Evolutionary conservation across 64 coral and sea anemone genomes (phyloP).

Genomic region (Platygyra sinensis): DNA sequence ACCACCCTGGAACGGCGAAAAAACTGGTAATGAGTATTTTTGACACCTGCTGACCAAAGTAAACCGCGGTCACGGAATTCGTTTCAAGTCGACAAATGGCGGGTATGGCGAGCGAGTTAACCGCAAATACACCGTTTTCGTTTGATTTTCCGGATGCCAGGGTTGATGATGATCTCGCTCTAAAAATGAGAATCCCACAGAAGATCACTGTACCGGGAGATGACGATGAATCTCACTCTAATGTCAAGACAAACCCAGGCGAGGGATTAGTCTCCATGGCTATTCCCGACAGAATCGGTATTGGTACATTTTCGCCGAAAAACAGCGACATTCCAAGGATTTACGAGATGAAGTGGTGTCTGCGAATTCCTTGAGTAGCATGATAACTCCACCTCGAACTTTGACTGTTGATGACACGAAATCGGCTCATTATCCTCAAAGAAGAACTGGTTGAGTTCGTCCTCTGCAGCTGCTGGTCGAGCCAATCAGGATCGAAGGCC

Average conservation of each 20-base stretch:
- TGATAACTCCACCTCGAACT: conserved; percentile 92
- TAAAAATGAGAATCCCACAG: conserved; percentile 69
- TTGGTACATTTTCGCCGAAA: conserved; percentile 57
- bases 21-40: not conserved
- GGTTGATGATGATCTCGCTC: conserved; percentile 50
- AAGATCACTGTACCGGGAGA: conserved; percentile 56
- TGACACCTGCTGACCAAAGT: not conserved
- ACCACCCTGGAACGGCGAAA: not conserved
- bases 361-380: conserved; percentile 70
- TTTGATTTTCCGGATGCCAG: conserved; percentile 61
- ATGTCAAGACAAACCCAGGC: not conserved
- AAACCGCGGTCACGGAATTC: not conserved
- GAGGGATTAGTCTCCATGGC: conserved; percentile 50
- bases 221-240: conserved; percentile 14
- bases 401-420: conserved; percentile 91
- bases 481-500: not conserved
- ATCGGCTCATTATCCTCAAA: conserved; percentile 77
- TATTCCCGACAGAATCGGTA: conserved; percentile 82
- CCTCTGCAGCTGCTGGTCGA: not conserved
- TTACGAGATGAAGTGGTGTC: conserved; percentile 74
- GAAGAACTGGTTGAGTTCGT: conserved; percentile 10
- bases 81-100: conserved; percentile 4
- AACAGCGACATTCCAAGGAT: conserved; percentile 79
- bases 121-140: conserved; percentile 6
- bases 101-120: not conserved